These are phyloP conservation scores for Aptenodytes patagonicus DNA, from an alignment of 2,113 vertebrate genomes.

Conservation along the genomic window DNA sequence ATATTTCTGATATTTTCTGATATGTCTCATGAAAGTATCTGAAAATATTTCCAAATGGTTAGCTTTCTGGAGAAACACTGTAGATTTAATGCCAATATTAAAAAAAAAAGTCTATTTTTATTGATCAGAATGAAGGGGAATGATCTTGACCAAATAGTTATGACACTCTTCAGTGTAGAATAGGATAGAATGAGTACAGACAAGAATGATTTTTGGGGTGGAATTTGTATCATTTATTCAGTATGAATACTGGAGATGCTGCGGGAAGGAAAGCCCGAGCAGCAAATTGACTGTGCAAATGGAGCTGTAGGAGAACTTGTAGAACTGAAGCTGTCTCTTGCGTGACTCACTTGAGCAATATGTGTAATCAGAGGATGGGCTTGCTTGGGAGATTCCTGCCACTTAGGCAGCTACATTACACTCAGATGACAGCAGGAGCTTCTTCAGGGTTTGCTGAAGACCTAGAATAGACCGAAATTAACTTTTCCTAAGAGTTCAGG, in stretches of 20 bases:
- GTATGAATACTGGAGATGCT: neutral
- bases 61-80: neutral
- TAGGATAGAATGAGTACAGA: neutral
- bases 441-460: neutral
- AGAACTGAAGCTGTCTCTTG: neutral
- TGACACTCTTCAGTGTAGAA: neutral
- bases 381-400: neutral
- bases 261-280: neutral
- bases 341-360: neutral
- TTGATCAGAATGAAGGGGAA: neutral
- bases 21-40: neutral
- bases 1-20: neutral
- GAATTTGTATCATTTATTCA: neutral
- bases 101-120: neutral
- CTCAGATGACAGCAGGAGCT: neutral
- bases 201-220: neutral
- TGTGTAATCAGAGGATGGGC: neutral
- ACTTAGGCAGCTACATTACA: neutral
- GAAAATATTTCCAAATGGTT: neutral
- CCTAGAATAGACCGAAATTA: neutral
- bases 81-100: neutral
- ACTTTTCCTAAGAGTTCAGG: neutral
- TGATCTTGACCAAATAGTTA: neutral
- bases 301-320: neutral
- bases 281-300: neutral